These are phyloP conservation scores for Chanos chanos DNA, from an alignment of 2,797 vertebrate genomes.

Conservation along the genomic window DNA sequence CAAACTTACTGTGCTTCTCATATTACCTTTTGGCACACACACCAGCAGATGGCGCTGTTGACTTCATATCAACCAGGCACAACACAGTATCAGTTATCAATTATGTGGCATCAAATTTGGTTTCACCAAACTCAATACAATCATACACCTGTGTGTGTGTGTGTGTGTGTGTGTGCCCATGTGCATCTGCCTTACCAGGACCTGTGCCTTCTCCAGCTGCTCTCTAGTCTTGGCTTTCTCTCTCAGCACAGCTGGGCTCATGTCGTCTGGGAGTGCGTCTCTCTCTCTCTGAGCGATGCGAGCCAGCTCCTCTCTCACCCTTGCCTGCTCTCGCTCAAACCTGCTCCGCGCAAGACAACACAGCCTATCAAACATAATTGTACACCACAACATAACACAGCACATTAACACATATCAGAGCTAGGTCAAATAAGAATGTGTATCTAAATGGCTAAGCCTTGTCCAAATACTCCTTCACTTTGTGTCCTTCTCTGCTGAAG, in stretches of 20 bases:
- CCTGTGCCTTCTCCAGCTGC: conserved; percentile 68
- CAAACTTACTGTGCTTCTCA: too few relatives aligned
- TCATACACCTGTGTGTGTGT: too few relatives aligned
- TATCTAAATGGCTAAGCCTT: too few relatives aligned
- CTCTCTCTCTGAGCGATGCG: conserved; percentile 74
- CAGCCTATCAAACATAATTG: neutral
- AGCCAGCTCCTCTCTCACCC: conserved; percentile 80
- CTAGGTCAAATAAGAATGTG: too few relatives aligned
- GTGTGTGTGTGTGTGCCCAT: neutral
- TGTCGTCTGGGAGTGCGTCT: conserved; percentile 59
- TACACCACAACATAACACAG: neutral
- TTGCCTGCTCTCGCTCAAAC: conserved; percentile 79
- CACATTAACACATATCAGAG: conserved; percentile 1
- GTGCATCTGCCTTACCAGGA: conserved; percentile 73
- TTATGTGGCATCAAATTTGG: too few relatives aligned
- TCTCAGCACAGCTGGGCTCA: conserved; percentile 42
- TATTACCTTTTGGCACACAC: too few relatives aligned
- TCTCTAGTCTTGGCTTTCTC: conserved; percentile 46
- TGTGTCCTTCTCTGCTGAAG: too few relatives aligned
- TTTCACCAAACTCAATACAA: too few relatives aligned
- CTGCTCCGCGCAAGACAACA: conserved; percentile 54
- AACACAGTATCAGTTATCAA: too few relatives aligned
- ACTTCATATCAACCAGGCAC: too few relatives aligned
- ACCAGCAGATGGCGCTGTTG: too few relatives aligned
- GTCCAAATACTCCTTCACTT: too few relatives aligned